These are phyloP conservation scores for Lethenteron camtschaticum DNA, from an alignment of 2,113 vertebrate genomes.

Conservation along the genomic window DNA sequence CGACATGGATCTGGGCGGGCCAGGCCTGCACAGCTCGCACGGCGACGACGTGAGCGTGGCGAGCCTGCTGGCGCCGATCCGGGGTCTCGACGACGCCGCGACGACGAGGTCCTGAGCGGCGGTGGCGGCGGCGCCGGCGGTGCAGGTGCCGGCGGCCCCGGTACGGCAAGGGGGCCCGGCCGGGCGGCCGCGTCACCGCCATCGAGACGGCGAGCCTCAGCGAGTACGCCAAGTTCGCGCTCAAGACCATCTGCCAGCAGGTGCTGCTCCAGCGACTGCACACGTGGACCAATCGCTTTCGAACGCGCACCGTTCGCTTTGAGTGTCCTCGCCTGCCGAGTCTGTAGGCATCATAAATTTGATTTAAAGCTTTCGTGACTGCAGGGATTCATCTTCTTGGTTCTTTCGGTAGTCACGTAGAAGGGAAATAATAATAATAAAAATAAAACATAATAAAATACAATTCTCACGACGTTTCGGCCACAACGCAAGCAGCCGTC, in stretches of 20 bases:
- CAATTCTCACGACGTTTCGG: no score
- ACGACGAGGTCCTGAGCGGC: conserved; percentile 37
- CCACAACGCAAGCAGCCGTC: no score
- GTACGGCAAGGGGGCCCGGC: conserved; percentile 27
- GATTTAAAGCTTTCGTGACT: no score
- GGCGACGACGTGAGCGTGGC: not conserved
- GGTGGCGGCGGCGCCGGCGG: conserved; percentile 18
- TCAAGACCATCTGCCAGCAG: conserved; percentile 98
- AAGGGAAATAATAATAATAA: no score
- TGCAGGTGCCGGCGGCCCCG: conserved; percentile 17
- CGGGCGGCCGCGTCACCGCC: conserved; percentile 56
- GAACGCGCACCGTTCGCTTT: no score
- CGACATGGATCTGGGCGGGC: conserved; percentile 81
- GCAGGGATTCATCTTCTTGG: no score
- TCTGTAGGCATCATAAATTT: no score
- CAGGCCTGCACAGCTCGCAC: conserved; percentile 29
- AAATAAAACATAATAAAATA: no score
- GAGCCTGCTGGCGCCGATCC: conserved; percentile 32
- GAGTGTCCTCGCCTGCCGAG: no score
- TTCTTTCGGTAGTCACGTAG: no score
- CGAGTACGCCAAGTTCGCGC: conserved; percentile 86
- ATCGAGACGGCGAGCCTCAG: conserved; percentile 95
- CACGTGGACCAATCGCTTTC: no score
- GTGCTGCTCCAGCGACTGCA: conserved; percentile 21
- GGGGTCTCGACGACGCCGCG: conserved; percentile 63